A percentile compares a stretch with the other conserved stretches of the same genome.
Evolutionary conservation across 1,140 invertebrate genomes (phyloP).

Genomic region (Ips nitidus): DNA sequence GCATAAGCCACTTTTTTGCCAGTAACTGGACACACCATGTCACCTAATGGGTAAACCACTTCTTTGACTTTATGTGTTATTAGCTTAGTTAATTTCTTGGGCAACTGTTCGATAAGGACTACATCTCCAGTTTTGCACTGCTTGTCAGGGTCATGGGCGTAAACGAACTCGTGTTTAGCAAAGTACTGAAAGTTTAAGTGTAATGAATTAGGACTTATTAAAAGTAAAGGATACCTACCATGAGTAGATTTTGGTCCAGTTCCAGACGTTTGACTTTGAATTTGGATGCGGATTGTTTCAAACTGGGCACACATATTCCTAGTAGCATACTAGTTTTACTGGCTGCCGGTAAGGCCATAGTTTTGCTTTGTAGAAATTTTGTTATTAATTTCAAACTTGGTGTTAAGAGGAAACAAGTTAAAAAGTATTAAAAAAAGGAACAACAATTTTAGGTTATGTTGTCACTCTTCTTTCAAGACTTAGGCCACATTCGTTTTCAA

Average conservation of each 20-base stretch:
- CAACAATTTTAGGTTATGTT: no score
- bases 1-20: constrained; percentile 73
- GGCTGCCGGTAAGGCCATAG: constrained; percentile 45
- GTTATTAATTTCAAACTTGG: no score
- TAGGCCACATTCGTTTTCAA: no score
- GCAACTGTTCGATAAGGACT: constrained; percentile 73
- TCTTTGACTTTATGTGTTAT: constrained; percentile 79
- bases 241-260: constrained; percentile 67
- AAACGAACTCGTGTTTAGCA: constrained; percentile 66
- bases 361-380: no score
- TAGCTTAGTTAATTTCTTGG: constrained; percentile 69
- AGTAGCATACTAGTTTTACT: constrained; percentile 55
- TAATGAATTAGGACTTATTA: constrained; percentile 34
- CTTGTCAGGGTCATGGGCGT: constrained; percentile 75
- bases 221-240: constrained; percentile 56
- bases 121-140: constrained; percentile 79
- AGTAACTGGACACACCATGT: constrained; percentile 80
- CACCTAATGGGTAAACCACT: constrained; percentile 78
- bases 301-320: constrained; percentile 71
- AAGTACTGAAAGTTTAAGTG: constrained; percentile 69
- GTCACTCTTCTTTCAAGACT: no score
- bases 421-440: no score
- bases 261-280: constrained; percentile 70
- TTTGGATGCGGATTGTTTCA: constrained; percentile 75
- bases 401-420: no score